Evolutionary conservation across 1,140 invertebrate species (phyloP).

Genomic region (Potamilus streckersoni): DNA sequence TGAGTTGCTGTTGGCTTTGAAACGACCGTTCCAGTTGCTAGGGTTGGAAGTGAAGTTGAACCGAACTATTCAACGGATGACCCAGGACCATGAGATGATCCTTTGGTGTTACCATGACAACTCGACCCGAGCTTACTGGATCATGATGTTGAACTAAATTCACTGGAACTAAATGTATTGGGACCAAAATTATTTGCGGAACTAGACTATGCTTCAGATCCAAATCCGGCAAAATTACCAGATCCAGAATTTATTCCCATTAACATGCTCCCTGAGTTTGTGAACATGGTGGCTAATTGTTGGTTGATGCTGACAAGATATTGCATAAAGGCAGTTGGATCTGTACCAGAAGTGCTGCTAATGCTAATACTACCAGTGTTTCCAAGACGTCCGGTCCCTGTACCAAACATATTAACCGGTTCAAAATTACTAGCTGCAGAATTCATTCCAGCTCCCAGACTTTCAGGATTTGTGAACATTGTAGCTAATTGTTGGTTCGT

Average conservation of each 20-base stretch:
- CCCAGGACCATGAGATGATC: too few relatives aligned
- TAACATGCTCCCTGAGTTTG: too few relatives aligned
- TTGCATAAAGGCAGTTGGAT: too few relatives aligned
- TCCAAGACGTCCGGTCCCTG: too few relatives aligned
- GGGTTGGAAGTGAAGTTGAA: constrained; percentile 1
- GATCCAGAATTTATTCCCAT: too few relatives aligned
- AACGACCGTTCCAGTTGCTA: constrained; percentile 22
- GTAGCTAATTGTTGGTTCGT: not conserved
- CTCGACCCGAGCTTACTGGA: not conserved
- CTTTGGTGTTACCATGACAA: not conserved
- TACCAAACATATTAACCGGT: too few relatives aligned
- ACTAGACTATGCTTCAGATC: not conserved
- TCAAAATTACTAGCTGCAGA: not conserved
- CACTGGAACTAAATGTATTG: not conserved
- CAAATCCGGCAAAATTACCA: too few relatives aligned
- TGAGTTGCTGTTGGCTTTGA: constrained; percentile 3
- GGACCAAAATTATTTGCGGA: not conserved
- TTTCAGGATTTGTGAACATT: not conserved
- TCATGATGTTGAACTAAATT: not conserved
- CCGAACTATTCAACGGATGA: not conserved
- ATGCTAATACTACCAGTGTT: too few relatives aligned
- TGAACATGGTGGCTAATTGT: too few relatives aligned
- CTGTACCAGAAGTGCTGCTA: too few relatives aligned
- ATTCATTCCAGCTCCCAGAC: not conserved
- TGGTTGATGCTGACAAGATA: too few relatives aligned